Evolutionary conservation across 2,888 invertebrate species (phyloP), one percentile per base, ranked within the genome.

Genomic region (Spodoptera littoralis): DNA sequence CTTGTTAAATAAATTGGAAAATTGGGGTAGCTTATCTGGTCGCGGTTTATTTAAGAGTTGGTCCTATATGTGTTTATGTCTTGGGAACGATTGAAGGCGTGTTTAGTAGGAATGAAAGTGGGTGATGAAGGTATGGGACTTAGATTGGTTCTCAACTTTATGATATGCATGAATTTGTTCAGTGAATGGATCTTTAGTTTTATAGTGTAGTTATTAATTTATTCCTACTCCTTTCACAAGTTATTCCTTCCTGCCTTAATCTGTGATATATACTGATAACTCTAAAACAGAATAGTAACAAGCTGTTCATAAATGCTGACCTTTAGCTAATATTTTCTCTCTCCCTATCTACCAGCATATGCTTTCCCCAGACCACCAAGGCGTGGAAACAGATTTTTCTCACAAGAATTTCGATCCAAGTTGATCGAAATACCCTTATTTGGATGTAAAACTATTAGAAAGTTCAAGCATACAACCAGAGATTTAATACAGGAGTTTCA

Each of bases 401-500:
- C 36, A 36, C 36, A 36, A 36, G 36, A 36, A 36, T 36, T 36
- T 36, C 36, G 30, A 13, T 27, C 13, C 6, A 27, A 45, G 9
- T 5, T 30, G 27, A 45, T 56, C 48, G 8, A 63, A 77, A 75
- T 63, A 47, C 48, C 77, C 76, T 65, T 75, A 65, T 65, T 64
- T 52, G 61, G 70, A 47, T 24, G n/a, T 48, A 45, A 60, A 72
- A 68, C 72, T 71, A 65, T 56, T 70, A 60, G 73, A 77, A 73
- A 77, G 76, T 70, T 70, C 68, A 69, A 59, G 65, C 60, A 64
- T 69, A 50, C 60, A 66, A 64, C 55, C 45, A 9, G 63, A 70
- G 76, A 77, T 77, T 77, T 62, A 77, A 70, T 77, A 70, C 66
- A 68, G 59, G 58, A 76, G 70, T 75, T 55, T 64, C 68, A 79